Conservation (phyloP, 2,113 vertebrate species). For the Atherinomorus stipes region DNA sequence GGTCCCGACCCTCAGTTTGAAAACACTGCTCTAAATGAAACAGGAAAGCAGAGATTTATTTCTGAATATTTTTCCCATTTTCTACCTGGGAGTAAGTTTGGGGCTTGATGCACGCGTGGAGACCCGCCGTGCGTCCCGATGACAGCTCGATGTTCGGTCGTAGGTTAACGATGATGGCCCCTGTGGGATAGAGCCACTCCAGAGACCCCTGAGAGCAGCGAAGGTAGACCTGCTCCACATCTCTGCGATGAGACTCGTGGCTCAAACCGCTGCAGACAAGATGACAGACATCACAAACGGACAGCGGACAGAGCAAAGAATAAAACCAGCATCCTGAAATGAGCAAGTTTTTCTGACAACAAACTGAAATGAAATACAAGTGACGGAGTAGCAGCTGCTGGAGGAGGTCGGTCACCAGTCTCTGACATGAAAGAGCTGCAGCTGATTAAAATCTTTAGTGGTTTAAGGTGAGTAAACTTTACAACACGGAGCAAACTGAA, state of each 20-base stretch:
- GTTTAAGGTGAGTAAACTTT: constrained; percentile 47
- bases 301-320: background rate
- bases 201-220: constrained; percentile 91
- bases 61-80: background rate
- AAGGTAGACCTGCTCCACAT: constrained; percentile 97
- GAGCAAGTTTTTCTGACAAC: background rate
- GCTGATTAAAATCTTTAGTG: constrained; percentile 45
- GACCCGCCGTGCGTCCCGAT: constrained; percentile 63
- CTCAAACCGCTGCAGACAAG: constrained; percentile 87
- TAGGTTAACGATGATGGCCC: constrained; percentile 93
- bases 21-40: no score
- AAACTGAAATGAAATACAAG: background rate
- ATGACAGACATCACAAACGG: background rate
- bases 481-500: constrained; percentile 40
- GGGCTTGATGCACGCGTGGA: constrained; percentile 92
- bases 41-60: background rate
- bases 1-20: no score
- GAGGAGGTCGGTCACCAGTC: constrained; percentile 23
- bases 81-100: constrained; percentile 82
- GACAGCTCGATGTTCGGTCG: constrained; percentile 87
- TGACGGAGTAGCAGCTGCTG: constrained; percentile 32
- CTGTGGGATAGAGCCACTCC: constrained; percentile 96
- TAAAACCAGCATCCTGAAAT: background rate
- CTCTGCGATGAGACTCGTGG: constrained; percentile 90
- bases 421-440: constrained; percentile 42